Percentiles rank a stretch among this genome's conserved stretches.
phyloP scores from a whole-genome alignment of 2,888 invertebrate species.

The Mesorhabditis belari region DNA sequence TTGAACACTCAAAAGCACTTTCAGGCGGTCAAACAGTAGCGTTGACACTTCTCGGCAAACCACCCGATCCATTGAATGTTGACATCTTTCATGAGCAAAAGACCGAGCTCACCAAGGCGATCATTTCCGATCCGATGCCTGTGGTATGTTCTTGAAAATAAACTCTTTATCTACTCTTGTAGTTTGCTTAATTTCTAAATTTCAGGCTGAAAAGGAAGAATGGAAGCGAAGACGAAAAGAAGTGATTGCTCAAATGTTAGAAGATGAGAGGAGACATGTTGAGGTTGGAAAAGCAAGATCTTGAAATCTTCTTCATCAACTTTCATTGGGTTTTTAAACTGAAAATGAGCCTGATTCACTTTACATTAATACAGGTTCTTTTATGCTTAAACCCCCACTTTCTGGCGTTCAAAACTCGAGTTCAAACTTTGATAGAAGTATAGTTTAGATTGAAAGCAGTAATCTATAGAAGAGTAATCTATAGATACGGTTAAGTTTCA shows the following conservation, averaged over 20 bases:
- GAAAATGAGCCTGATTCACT: too few relatives aligned
- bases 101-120: neutral
- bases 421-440: too few relatives aligned
- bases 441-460: too few relatives aligned
- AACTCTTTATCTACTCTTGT: too few relatives aligned
- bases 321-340: too few relatives aligned
- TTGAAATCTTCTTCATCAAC: too few relatives aligned
- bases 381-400: too few relatives aligned
- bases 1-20: constrained; percentile 2
- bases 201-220: constrained; percentile 64
- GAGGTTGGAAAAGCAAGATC: constrained; percentile 25
- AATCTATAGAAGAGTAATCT: too few relatives aligned
- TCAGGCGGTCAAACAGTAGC: constrained; percentile 45
- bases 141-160: neutral
- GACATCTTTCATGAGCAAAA: neutral
- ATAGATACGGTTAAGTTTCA: too few relatives aligned
- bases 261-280: constrained; percentile 40
- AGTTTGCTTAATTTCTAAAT: neutral
- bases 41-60: constrained; percentile 45
- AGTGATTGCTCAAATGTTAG: constrained; percentile 78
- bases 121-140: neutral
- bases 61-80: constrained; percentile 27
- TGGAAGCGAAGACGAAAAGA: constrained; percentile 71
- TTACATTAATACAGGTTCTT: too few relatives aligned
- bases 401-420: too few relatives aligned